phyloP scores from a whole-genome alignment of 2,113 vertebrate genomes.

The Callorhinus ursinus region DNA sequence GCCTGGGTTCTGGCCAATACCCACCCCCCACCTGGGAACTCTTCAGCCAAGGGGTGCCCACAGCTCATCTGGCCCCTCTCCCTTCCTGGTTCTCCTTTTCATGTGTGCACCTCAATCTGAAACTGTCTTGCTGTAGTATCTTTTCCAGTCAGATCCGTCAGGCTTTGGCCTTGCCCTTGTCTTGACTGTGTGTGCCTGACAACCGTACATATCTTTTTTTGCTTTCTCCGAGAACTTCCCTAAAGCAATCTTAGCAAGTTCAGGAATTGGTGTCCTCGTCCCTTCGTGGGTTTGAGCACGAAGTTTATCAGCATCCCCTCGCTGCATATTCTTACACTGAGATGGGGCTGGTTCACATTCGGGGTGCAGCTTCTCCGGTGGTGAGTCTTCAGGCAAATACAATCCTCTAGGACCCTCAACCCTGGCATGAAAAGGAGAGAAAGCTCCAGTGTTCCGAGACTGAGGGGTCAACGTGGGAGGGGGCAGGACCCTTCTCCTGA shows the following conservation, averaged over 20 bases:
- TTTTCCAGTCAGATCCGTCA: background rate
- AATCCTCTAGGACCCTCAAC: background rate
- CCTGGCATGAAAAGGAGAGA: background rate
- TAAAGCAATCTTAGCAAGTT: background rate
- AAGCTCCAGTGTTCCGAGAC: background rate
- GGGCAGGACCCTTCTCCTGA: background rate
- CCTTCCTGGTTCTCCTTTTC: background rate
- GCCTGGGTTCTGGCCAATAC: background rate
- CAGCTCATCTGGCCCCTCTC: background rate
- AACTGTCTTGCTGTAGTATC: background rate
- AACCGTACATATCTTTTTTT: background rate
- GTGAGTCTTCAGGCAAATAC: background rate
- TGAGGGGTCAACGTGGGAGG: background rate
- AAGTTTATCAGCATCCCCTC: slow-evolving; percentile 67
- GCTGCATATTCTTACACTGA: slow-evolving; percentile 69
- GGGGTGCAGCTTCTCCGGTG: slow-evolving; percentile 63
- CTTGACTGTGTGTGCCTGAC: background rate
- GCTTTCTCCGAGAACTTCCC: slow-evolving; percentile 64
- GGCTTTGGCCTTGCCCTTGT: background rate
- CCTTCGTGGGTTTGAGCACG: slow-evolving; percentile 62
- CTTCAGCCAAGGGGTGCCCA: background rate
- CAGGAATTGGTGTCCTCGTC: background rate
- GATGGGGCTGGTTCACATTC: slow-evolving; percentile 68
- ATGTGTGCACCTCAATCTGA: background rate
- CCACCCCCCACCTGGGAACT: background rate